Percentiles rank a stretch among this genome's conserved stretches.
Conservation (phyloP, 2,797 vertebrate species). For the Rhabdomys pumilio region DNA sequence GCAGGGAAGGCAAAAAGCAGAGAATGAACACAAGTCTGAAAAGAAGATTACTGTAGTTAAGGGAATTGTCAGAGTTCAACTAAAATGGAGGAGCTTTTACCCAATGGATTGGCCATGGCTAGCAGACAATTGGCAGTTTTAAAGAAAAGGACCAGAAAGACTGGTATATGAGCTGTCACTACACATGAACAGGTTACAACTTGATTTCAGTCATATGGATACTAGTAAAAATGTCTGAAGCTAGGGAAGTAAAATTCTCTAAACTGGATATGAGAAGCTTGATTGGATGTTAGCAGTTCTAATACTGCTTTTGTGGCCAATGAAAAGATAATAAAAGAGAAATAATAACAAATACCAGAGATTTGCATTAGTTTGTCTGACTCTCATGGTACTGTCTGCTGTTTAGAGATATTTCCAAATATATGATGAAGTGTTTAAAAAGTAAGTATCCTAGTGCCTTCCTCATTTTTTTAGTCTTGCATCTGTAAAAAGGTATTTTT, state of each 20-base stretch:
- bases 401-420: neutral
- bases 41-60: neutral
- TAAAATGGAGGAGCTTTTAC: neutral
- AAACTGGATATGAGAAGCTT: too few relatives aligned
- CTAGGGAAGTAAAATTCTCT: neutral
- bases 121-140: neutral
- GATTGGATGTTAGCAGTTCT: neutral
- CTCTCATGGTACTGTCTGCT: rapidly evolving
- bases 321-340: neutral
- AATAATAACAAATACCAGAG: neutral
- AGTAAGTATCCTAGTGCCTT: neutral
- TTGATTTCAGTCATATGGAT: neutral
- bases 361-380: rapidly evolving
- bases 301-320: neutral
- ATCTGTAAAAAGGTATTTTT: neutral
- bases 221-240: neutral
- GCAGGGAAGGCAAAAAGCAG: neutral
- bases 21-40: neutral
- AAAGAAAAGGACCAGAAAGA: neutral
- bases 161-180: neutral
- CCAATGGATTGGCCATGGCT: neutral
- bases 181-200: neutral
- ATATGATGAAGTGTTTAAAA: neutral
- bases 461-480: neutral
- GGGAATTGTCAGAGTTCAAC: neutral